Evolutionary conservation across 2,797 vertebrate genomes (phyloP).

Genomic region (Poecilia velifera): DNA sequence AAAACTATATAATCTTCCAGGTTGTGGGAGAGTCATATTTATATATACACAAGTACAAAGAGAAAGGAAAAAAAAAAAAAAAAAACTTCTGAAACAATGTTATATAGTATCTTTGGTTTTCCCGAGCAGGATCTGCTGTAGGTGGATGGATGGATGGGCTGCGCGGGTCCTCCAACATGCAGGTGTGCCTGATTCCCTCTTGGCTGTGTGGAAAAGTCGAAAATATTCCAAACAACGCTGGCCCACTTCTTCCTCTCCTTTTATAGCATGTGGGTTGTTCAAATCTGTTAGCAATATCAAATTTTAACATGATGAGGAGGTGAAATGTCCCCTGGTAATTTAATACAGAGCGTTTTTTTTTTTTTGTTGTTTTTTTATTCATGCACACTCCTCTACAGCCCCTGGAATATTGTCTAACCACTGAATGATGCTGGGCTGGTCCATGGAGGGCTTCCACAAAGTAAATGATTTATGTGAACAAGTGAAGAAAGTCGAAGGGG

Average conservation of each 20-base stretch:
- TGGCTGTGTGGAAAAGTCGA: constrained; percentile 15
- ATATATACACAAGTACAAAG: constrained; percentile 48
- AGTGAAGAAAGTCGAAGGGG: constrained; percentile 44
- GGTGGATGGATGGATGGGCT: constrained; percentile 8
- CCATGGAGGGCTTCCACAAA: constrained; percentile 23
- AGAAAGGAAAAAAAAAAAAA: constrained; percentile 23
- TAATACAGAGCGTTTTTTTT: constrained; percentile 7
- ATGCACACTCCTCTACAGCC: constrained; percentile 6
- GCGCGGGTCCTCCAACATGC: constrained; percentile 33
- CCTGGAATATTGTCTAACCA: constrained; percentile 18
- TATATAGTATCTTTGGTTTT: constrained; percentile 61
- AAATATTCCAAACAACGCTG: constrained; percentile 13
- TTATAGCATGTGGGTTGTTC: constrained; percentile 9
- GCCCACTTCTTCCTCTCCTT: constrained; percentile 13
- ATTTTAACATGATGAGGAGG: constrained; percentile 22
- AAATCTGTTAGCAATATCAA: constrained; percentile 21
- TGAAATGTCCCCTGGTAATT: not conserved
- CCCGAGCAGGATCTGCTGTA: constrained; percentile 64
- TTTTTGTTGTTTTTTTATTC: not conserved
- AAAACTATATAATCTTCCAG: constrained; percentile 64
- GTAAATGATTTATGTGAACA: constrained; percentile 66
- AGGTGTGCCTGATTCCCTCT: constrained; percentile 39
- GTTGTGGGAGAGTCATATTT: constrained; percentile 64
- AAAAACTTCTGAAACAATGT: constrained; percentile 47
- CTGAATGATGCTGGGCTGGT: constrained; percentile 25